Evolutionary conservation across 1,140 invertebrate genomes (phyloP).

Genomic region (Anoplolepis gracilipes): DNA sequence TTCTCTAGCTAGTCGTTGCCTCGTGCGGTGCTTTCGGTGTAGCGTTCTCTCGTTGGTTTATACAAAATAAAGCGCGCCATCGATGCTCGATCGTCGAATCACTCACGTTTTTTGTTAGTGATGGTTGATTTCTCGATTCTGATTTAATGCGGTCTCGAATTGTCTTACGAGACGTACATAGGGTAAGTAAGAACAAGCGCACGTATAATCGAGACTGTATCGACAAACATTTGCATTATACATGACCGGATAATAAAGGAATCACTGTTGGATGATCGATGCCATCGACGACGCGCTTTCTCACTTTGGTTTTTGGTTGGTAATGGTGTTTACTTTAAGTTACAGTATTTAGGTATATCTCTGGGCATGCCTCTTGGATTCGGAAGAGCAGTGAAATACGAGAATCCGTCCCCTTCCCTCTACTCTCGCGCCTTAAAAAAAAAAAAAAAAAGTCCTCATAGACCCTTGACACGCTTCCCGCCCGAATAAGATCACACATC

Average conservation of each 20-base stretch:
- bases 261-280: background rate
- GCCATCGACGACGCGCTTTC: conserved; percentile 42
- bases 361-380: conserved; percentile 81
- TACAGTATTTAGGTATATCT: conserved; percentile 82
- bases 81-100: conserved; percentile 34
- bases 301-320: conserved; percentile 77
- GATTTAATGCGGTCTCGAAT: background rate
- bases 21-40: conserved; percentile 84
- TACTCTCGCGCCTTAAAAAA: conserved; percentile 46
- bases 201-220: background rate
- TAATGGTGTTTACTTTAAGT: conserved; percentile 80
- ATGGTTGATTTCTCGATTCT: background rate
- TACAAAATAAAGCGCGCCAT: conserved; percentile 56
- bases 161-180: background rate
- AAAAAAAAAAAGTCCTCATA: conserved; percentile 68
- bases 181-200: background rate
- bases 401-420: conserved; percentile 51
- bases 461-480: conserved; percentile 64
- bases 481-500: conserved; percentile 14
- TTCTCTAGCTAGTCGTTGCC: conserved; percentile 71
- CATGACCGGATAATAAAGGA: conserved; percentile 1
- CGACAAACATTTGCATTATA: background rate
- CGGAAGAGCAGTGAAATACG: conserved; percentile 73
- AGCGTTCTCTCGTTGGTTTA: conserved; percentile 77
- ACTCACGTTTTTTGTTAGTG: background rate